phyloP scores from a whole-genome alignment of 2,888 invertebrate species.

The Eretmocerus hayati region DNA sequence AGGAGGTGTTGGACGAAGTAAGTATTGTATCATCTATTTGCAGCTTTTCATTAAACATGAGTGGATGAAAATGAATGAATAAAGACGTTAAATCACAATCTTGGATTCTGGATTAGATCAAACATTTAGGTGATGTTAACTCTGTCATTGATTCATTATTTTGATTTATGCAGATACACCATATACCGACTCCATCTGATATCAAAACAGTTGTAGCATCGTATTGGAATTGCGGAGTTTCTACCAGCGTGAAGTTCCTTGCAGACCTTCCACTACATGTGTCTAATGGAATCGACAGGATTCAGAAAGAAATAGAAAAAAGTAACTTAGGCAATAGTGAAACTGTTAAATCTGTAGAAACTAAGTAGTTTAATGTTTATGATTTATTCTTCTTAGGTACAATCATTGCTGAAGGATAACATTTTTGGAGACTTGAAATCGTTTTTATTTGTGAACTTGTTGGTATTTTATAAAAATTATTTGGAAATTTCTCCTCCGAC shows the following conservation, averaged over 20 bases:
- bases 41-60: neutral
- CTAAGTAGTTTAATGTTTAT: slow-evolving; percentile 2
- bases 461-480: neutral
- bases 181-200: slow-evolving; percentile 28
- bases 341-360: neutral
- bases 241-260: slow-evolving; percentile 29
- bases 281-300: slow-evolving; percentile 24
- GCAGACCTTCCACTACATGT: slow-evolving; percentile 31
- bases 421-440: neutral
- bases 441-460: neutral
- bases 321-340: slow-evolving; percentile 3
- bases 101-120: too few species aligned
- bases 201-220: slow-evolving; percentile 3
- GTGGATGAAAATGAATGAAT: too few species aligned
- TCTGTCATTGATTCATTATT: slow-evolving; percentile 6
- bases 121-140: too few species aligned
- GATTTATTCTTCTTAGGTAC: slow-evolving; percentile 4
- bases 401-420: neutral
- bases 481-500: too few species aligned
- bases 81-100: too few species aligned
- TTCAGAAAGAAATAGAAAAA: slow-evolving; percentile 18
- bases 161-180: slow-evolving; percentile 25
- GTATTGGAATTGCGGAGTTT: slow-evolving; percentile 37
- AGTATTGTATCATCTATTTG: neutral
- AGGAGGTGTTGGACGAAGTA: slow-evolving; percentile 34